These are phyloP conservation scores for Chelon auratus DNA, from an alignment of 2,797 vertebrate species.

Conservation along the genomic window DNA sequence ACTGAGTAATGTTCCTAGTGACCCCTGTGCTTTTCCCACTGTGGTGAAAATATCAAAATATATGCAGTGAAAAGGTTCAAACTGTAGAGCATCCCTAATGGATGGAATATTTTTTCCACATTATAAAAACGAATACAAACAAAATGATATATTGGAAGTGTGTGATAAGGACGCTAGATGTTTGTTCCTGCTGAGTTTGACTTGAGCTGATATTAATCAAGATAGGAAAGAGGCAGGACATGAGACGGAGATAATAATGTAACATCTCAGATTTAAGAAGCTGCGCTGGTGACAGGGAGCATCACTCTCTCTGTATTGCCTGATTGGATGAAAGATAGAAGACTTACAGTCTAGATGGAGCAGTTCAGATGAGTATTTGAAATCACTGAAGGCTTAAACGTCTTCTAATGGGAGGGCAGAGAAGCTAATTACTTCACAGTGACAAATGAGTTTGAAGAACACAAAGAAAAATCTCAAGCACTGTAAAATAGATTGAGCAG, in stretches of 20 bases:
- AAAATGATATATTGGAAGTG: background rate
- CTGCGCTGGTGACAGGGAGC: background rate
- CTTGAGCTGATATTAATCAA: constrained; percentile 32
- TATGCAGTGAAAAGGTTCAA: background rate
- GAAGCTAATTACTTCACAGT: constrained; percentile 29
- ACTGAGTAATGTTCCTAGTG: background rate
- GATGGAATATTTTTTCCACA: background rate
- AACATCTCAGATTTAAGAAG: constrained; percentile 17
- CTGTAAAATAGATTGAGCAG: background rate
- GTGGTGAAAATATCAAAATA: background rate
- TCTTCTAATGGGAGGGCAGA: constrained; percentile 18
- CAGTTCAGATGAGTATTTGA: constrained; percentile 26
- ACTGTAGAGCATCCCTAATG: background rate
- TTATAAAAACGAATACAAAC: background rate
- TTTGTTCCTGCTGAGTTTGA: constrained; percentile 28
- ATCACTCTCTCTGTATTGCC: background rate
- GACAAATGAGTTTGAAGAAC: constrained; percentile 19
- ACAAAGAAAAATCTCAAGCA: constrained; percentile 19
- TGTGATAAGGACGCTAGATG: background rate
- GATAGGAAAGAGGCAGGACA: constrained; percentile 31
- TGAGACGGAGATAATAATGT: constrained; percentile 35
- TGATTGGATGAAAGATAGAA: constrained; percentile 27
- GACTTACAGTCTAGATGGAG: constrained; percentile 12
- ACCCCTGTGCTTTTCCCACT: background rate
- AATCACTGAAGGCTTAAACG: constrained; percentile 35